Base-by-base conservation (phyloP, 2,888 invertebrate species). In the Mycogona germanica region DNA sequence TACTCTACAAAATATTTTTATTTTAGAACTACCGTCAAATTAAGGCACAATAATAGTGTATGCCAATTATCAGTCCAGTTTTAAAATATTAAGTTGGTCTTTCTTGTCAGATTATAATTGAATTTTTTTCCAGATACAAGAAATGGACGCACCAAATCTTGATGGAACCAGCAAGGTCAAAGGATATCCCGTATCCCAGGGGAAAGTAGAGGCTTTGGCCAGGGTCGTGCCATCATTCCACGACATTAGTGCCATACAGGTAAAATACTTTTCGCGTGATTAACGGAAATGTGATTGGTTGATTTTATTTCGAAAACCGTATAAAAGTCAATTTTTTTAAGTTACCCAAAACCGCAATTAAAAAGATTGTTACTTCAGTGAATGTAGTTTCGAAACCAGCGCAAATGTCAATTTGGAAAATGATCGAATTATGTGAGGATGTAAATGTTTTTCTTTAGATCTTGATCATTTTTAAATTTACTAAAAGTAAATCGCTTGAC, bases 121-220 rank as follows among this genome's bases (percentile, higher is more conserved):
- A n/a, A n/a, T n/a, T n/a, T n/a, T n/a, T n/a, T n/a, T n/a, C n/a
- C n/a, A n/a, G n/a, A n/a, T n/a, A n/a, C n/a, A n/a, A n/a, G n/a
- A n/a, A n/a, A n/a, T n/a, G n/a, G 35, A 12, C 35, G n/a, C 35
- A 35, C 14, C 12, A 14, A 35, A 35, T 35, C 14, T 35, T 35
- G 35, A 35, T 35, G 9, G 35, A 35, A 12, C n/a, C n/a, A n/a
- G n/a, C n/a, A n/a, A n/a, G n/a, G 14, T n/a, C 32, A 6, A 26
- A 59, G 87, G 84, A 7, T 82, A 82, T 7, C 78, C 85, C 0
- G 85, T 85, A 2, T 83, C 79, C 62, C 75, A 76, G 5, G 87
- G 87, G 1, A 73, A 75, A 30, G 77, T 81, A 2, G 69, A 76
- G 9, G 85, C 79, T 0, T 72, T 79, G 48, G 86, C 83, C 0